These are phyloP conservation scores for Eupithecia tripunctaria DNA, from an alignment of 2,888 invertebrate species.

Conservation along the genomic window DNA sequence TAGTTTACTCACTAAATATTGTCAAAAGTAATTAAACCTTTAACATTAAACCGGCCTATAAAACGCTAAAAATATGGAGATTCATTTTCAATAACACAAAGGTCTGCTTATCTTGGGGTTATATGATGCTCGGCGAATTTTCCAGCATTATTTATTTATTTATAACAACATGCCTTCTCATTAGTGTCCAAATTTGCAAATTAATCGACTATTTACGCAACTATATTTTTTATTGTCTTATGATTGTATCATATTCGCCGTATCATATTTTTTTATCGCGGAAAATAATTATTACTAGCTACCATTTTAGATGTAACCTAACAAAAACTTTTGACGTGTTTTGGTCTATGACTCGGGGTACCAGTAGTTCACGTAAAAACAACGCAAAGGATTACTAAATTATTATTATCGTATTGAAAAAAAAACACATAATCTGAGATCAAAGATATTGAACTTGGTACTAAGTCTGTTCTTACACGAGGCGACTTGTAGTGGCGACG, in stretches of 20 bases:
- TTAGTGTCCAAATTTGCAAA: not conserved
- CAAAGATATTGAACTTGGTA: not conserved
- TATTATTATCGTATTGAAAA: not conserved
- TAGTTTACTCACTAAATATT: not conserved
- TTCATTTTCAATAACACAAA: not conserved
- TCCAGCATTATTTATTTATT: not conserved
- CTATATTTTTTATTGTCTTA: not conserved
- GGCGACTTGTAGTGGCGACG: not conserved
- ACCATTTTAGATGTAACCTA: slow-evolving; percentile 2
- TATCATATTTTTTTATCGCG: slow-evolving; percentile 8
- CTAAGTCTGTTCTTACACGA: not conserved
- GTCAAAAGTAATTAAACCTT: not conserved
- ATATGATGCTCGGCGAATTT: not conserved
- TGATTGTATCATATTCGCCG: not conserved
- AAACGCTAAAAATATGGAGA: not conserved
- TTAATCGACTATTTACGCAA: not conserved
- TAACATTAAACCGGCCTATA: not conserved
- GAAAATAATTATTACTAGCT: slow-evolving; percentile 3
- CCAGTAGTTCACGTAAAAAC: slow-evolving; percentile 2
- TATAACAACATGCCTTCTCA: not conserved
- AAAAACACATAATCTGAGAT: slow-evolving; percentile 2
- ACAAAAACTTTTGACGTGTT: slow-evolving; percentile 5
- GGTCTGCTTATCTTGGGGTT: not conserved
- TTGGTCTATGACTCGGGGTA: not conserved
- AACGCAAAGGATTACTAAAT: not conserved